Evolutionary conservation across 2,797 vertebrate genomes (phyloP), one percentile per base, ranked within the genome.

Genomic region (Lophotriccus pileatus): DNA sequence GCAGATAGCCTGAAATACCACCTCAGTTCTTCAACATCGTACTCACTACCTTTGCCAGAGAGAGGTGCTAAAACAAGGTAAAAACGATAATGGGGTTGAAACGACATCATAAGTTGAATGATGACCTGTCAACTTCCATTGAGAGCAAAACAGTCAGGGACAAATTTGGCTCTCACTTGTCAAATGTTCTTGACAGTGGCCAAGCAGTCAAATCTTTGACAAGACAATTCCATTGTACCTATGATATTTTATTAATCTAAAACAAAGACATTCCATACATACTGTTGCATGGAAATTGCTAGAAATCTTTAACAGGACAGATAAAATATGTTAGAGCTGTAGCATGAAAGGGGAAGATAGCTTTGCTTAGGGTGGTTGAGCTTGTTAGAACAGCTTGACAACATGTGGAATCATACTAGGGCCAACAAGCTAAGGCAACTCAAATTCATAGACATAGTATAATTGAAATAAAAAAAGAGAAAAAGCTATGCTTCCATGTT

Each of bases 211-310:
- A 84, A 93, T 88, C 44, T 90, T 85, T 93, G 95, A 95, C 87
- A 97, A 84, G 68, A 92, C 14, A 55, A 92, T 74, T 93, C 82
- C n/a, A 36, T 77, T 73, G 87, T 63, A 85, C 72, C 43, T 84
- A 79, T 91, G 95, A 93, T 96, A 97, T 93, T 96, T 95, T 96
- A 91, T 96, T 96, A 94, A 95, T 94, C 89, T 96, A 69, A 96
- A 96, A 66, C 90, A 97, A 95, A 95, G 93, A 63, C 78, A 81
- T 85, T 95, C 37, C 78, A 81, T 93, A 92, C 78, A 81, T 93
- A 92, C 73, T 93, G 74, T 94, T 97, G 84, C 44, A 91, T 50
- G 14, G 46, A 97, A 96, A 96, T 94, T 81, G 74, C 84, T 97
- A 90, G 87, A 84, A 92, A 94, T 85, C 85, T 96, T 94, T 88